phyloP scores from a whole-genome alignment of 2,113 vertebrate species.

The Kryptolebias marmoratus region DNA sequence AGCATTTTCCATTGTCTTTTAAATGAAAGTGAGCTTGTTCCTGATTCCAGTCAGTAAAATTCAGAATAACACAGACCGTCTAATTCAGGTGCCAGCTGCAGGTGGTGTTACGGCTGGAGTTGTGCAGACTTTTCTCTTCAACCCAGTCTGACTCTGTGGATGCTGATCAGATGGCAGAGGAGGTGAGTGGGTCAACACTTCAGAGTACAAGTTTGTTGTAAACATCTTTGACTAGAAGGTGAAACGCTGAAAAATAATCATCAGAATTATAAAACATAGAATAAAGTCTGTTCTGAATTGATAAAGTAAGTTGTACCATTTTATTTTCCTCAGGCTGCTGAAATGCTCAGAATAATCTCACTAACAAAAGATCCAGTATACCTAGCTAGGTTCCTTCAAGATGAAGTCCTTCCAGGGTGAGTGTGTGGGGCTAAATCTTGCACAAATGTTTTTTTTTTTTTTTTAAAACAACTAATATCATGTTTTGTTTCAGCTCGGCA shows the following conservation, averaged over 20 bases:
- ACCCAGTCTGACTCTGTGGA: conserved; percentile 69
- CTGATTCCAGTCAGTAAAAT: not conserved
- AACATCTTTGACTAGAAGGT: too few species aligned
- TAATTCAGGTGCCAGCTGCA: conserved; percentile 88
- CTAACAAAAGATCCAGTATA: conserved; percentile 88
- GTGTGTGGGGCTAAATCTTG: conserved; percentile 50
- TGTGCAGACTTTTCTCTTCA: conserved; percentile 81
- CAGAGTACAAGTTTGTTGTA: too few species aligned
- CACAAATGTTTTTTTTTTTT: not conserved
- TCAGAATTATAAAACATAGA: not conserved
- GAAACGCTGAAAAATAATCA: too few species aligned
- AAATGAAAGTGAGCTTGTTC: not conserved
- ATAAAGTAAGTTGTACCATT: not conserved
- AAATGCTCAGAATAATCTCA: conserved; percentile 89
- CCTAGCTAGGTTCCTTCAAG: conserved; percentile 86
- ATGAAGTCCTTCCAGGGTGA: conserved; percentile 87
- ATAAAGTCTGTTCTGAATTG: not conserved
- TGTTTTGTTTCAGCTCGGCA: not conserved
- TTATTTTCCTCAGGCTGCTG: conserved; percentile 82
- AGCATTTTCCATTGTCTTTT: not conserved
- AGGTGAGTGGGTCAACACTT: conserved; percentile 78
- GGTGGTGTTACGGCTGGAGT: conserved; percentile 87
- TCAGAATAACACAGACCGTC: conserved; percentile 7
- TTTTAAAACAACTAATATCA: not conserved
- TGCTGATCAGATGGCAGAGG: conserved; percentile 85